These are phyloP conservation scores for Chloroceryle inda DNA, from an alignment of 2,797 vertebrate species.

Conservation along the genomic window DNA sequence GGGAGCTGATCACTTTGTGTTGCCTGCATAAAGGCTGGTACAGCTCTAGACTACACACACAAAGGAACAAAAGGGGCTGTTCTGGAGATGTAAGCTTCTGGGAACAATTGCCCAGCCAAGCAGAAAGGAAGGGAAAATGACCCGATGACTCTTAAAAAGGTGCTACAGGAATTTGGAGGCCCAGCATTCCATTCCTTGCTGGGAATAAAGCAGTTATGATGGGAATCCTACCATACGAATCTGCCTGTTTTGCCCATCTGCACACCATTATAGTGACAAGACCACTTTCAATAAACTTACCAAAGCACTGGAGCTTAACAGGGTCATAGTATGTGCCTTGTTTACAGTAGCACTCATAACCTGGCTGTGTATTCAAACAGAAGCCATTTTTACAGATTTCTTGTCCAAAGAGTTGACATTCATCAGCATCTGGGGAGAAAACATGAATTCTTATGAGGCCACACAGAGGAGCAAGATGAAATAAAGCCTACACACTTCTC, in stretches of 20 bases:
- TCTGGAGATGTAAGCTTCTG: slow-evolving; percentile 5
- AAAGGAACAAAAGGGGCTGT: neutral
- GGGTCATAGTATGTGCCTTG: slow-evolving; percentile 93
- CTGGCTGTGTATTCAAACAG: slow-evolving; percentile 89
- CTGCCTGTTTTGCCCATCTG: slow-evolving; percentile 41
- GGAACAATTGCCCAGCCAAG: slow-evolving; percentile 26
- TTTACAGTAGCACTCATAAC: slow-evolving; percentile 97
- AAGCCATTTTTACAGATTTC: slow-evolving; percentile 97
- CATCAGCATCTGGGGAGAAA: slow-evolving; percentile 89
- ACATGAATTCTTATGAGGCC: neutral
- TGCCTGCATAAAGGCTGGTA: neutral
- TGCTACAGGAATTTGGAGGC: neutral
- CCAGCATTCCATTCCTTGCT: neutral
- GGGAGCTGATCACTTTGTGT: neutral
- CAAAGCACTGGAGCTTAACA: slow-evolving; percentile 91
- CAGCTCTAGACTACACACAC: neutral
- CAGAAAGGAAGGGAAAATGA: slow-evolving; percentile 45
- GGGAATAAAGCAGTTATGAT: neutral
- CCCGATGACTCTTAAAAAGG: slow-evolving; percentile 20
- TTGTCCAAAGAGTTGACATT: slow-evolving; percentile 91
- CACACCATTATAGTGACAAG: slow-evolving; percentile 32
- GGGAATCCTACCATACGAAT: neutral
- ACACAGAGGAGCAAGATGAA: neutral
- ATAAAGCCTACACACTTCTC: neutral
- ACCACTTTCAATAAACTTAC: slow-evolving; percentile 80